Base-by-base conservation (phyloP, 2,797 vertebrate genomes). In the Danio choprae region DNA sequence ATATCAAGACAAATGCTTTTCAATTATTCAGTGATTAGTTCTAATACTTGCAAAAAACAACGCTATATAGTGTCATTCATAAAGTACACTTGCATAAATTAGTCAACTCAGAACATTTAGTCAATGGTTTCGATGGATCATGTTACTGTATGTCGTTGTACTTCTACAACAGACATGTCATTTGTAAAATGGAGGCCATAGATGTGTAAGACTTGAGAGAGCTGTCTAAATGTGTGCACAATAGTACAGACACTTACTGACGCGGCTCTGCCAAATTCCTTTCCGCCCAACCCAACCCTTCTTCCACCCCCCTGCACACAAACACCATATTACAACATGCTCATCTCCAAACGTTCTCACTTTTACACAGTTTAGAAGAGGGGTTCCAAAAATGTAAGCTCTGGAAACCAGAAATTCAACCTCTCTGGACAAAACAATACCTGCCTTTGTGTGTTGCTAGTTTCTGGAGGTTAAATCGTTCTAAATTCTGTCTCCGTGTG, bases 191-290 rank as follows among this genome's bases (percentile, higher is more conserved):
- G 5, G 41, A 73, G 40, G 13, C 3, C 20, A n/a, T 44, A 15
- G 56, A 44, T 72, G 53, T 10, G 16, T 29, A 58, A 58, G n/a
- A 59, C 40, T 44, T 72, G 38, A 58, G 70, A 18, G 20, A 44
- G 40, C 70, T 29, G 64, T 68, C 4, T 48, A 9, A n/a, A 43
- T 29, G 64, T 46, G 63, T 74, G 58, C 72, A 40, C 22, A 73
- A n/a, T 59, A 44, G 13, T 44, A 36, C 18, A 64, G 46, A 51
- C 73, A 53, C 18, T 60, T 11, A 64, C 46, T 64, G 73, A 64
- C n/a, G 5, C 16, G 43, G 8, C 68, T 77, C 59, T 85, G 62
- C 65, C 68, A 74, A 65, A 73, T 50, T 15, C 29, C 59, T 55
- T 58, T 59, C 44, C 55, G 4, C 41, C 51, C 16, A 53, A 1